phyloP scores from a whole-genome alignment of 2,113 vertebrate species.

The Peromyscus californicus region DNA sequence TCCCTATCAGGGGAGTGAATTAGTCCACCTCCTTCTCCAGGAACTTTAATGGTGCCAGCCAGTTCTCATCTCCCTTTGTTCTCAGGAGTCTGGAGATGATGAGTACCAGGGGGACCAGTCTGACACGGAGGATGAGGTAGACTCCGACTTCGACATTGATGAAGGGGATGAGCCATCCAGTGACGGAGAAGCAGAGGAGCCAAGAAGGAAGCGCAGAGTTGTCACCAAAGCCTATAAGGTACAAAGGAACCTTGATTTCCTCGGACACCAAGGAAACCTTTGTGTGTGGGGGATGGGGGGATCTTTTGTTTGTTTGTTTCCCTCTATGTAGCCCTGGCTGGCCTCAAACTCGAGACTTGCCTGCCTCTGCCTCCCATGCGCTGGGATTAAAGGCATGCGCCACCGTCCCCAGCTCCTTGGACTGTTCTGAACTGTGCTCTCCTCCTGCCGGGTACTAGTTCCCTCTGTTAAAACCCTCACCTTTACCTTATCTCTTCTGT shows the following conservation, averaged over 20 bases:
- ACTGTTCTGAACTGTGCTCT: neutral
- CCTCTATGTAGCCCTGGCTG: neutral
- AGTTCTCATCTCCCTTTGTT: neutral
- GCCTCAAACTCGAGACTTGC: neutral
- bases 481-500: neutral
- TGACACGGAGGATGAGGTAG: constrained; percentile 97
- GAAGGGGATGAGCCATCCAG: constrained; percentile 97
- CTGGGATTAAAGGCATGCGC: neutral
- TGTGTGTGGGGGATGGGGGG: fast-evolving
- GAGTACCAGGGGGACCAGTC: constrained; percentile 97
- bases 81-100: constrained; percentile 96
- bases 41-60: neutral
- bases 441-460: neutral
- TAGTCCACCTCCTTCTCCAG: neutral
- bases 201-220: constrained; percentile 92
- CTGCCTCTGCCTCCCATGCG: neutral
- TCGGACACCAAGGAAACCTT: neutral
- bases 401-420: neutral
- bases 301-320: neutral
- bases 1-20: neutral
- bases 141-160: constrained; percentile 98
- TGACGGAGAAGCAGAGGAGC: constrained; percentile 95
- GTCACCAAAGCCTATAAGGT: constrained; percentile 98
- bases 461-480: constrained; percentile 15
- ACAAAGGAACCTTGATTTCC: neutral